These are phyloP conservation scores for Lophochroa leadbeateri DNA, from an alignment of 2,113 vertebrate species.

Conservation along the genomic window DNA sequence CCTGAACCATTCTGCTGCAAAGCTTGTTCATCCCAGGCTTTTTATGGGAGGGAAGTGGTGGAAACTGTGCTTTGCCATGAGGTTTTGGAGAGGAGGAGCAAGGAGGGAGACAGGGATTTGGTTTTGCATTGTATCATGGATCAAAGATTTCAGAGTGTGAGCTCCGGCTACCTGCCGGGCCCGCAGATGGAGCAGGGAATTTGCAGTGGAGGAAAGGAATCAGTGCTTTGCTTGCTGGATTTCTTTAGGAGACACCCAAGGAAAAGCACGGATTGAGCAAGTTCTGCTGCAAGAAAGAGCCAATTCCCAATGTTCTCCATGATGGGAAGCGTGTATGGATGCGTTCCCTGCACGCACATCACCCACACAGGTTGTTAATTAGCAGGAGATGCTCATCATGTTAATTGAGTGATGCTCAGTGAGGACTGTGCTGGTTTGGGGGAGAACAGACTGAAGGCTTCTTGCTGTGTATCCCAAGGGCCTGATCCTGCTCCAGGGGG, in stretches of 20 bases:
- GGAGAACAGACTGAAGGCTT: rapidly evolving
- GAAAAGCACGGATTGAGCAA: neutral
- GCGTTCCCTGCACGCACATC: neutral
- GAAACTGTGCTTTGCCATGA: neutral
- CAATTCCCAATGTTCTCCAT: rapidly evolving
- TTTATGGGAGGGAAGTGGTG: neutral
- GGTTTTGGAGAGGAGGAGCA: neutral
- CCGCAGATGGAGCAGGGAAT: neutral
- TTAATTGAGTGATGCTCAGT: rapidly evolving
- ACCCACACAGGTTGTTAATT: neutral
- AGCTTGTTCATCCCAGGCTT: neutral
- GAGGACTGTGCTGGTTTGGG: rapidly evolving
- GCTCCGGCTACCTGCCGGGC: neutral
- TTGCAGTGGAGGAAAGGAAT: rapidly evolving
- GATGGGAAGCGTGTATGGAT: neutral
- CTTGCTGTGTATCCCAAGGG: neutral
- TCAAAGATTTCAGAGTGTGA: neutral
- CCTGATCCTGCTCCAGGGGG: neutral
- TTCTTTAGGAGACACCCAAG: neutral
- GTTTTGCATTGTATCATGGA: rapidly evolving
- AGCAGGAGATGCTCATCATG: neutral
- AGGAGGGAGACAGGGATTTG: neutral
- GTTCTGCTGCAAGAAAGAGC: neutral
- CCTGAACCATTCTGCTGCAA: neutral
- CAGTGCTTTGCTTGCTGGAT: neutral